phyloP scores from a whole-genome alignment of 1,140 invertebrate species.

The Spodoptera litura region DNA sequence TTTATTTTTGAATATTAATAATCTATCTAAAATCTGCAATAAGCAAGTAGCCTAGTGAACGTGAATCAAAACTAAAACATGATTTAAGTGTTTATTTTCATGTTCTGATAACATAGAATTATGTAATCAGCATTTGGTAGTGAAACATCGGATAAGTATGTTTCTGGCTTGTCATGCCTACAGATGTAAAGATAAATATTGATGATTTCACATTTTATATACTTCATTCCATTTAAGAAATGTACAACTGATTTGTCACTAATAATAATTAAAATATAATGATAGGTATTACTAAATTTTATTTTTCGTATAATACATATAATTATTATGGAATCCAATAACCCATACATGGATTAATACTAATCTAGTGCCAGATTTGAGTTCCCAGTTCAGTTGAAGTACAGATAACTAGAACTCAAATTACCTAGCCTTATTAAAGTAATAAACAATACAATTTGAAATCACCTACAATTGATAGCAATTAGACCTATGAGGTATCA shows the following conservation, averaged over 20 bases:
- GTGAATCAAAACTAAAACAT: not conserved
- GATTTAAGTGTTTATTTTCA: not conserved
- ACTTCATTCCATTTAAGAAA: not conserved
- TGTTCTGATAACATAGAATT: not conserved
- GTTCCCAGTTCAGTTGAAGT: slow-evolving; percentile 29
- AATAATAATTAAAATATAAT: slow-evolving; percentile 31
- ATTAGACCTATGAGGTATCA: slow-evolving; percentile 49
- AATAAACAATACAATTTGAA: slow-evolving; percentile 45
- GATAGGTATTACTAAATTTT: slow-evolving; percentile 40
- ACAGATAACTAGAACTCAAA: slow-evolving; percentile 6
- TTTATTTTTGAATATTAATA: slow-evolving; percentile 4
- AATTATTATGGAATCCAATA: slow-evolving; percentile 45
- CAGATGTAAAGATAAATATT: no score
- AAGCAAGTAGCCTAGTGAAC: slow-evolving; percentile 7
- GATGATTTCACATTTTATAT: not conserved
- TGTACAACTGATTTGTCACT: not conserved
- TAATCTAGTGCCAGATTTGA: slow-evolving; percentile 37
- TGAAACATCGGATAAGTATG: not conserved
- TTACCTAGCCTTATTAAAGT: slow-evolving; percentile 28
- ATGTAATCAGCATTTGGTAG: slow-evolving; percentile 2
- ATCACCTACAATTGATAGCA: slow-evolving; percentile 41
- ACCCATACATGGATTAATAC: slow-evolving; percentile 43
- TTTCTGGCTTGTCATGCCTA: slow-evolving; percentile 4
- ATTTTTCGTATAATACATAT: slow-evolving; percentile 43
- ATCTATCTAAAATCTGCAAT: slow-evolving; percentile 16